Conservation (phyloP, 53 echinoderm and acorn worm species). For the Temnopleurus reevesii region DNA sequence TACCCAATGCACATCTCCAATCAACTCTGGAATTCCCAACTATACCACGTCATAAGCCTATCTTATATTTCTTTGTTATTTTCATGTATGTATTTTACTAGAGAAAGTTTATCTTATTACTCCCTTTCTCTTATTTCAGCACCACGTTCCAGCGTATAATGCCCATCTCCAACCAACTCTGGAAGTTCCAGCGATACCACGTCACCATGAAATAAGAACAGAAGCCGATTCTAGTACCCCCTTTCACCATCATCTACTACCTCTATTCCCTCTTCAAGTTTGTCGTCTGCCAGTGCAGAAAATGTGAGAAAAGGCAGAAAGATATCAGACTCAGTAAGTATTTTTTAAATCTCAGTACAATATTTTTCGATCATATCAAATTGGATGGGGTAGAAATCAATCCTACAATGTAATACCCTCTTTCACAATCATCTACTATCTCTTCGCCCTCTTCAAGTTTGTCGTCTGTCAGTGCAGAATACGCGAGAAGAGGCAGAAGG, state of each 20-base stretch:
- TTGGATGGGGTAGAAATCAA: too few relatives aligned
- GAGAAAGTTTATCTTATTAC: too few relatives aligned
- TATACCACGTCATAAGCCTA: too few relatives aligned
- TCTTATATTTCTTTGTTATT: too few relatives aligned
- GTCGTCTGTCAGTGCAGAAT: constrained; percentile 69
- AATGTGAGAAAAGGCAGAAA: constrained; percentile 59
- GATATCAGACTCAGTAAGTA: constrained; percentile 94
- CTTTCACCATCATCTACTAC: constrained; percentile 77
- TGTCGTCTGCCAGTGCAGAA: constrained; percentile 73
- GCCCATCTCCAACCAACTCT: constrained; percentile 78
- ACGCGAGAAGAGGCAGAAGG: constrained; percentile 51
- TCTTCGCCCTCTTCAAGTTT: constrained; percentile 66
- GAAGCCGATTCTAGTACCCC: constrained; percentile 91
- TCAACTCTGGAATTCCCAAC: constrained; percentile 87
- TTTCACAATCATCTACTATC: constrained; percentile 67
- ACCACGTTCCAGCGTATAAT: constrained; percentile 87
- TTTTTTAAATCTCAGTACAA: too few relatives aligned
- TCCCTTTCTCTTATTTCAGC: too few relatives aligned
- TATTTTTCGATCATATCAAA: too few relatives aligned
- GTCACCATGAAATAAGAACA: constrained; percentile 98
- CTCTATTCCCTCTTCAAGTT: constrained; percentile 71
- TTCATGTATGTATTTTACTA: too few relatives aligned
- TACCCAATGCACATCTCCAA: constrained; percentile 70
- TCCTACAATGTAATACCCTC: too few relatives aligned
- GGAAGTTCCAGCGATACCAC: constrained; percentile 97